phyloP scores from a whole-genome alignment of 2,797 vertebrate genomes.

The Paguma larvata region DNA sequence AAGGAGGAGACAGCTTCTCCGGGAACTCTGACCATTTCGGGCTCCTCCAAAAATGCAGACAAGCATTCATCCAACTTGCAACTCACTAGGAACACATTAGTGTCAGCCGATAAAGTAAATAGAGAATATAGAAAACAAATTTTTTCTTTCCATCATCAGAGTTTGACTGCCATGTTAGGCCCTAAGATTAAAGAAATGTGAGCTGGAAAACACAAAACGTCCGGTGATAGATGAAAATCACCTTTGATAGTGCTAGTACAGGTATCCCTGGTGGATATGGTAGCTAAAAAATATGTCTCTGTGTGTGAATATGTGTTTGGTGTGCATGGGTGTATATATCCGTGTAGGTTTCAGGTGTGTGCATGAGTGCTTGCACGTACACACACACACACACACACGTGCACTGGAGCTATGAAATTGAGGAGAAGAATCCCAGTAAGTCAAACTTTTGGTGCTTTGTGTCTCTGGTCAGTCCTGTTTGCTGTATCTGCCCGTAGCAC shows the following conservation, averaged over 20 bases:
- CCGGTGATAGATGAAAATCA: background rate
- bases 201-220: background rate
- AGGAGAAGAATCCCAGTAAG: background rate
- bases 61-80: background rate
- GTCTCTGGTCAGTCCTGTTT: background rate
- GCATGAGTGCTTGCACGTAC: no score
- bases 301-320: background rate
- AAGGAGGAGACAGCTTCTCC: rapidly evolving
- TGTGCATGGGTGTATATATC: background rate
- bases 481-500: background rate
- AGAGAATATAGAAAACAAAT: background rate
- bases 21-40: background rate
- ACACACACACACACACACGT: no score
- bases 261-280: background rate
- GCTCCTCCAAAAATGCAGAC: background rate
- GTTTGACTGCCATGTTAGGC: background rate
- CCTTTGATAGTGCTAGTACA: background rate
- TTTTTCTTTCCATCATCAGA: background rate
- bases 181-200: background rate
- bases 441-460: background rate
- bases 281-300: background rate
- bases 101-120: background rate
- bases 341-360: background rate
- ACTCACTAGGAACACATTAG: no score
- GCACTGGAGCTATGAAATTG: background rate